phyloP scores from a whole-genome alignment of 1,140 invertebrate genomes.

The Drosophila albomicans region DNA sequence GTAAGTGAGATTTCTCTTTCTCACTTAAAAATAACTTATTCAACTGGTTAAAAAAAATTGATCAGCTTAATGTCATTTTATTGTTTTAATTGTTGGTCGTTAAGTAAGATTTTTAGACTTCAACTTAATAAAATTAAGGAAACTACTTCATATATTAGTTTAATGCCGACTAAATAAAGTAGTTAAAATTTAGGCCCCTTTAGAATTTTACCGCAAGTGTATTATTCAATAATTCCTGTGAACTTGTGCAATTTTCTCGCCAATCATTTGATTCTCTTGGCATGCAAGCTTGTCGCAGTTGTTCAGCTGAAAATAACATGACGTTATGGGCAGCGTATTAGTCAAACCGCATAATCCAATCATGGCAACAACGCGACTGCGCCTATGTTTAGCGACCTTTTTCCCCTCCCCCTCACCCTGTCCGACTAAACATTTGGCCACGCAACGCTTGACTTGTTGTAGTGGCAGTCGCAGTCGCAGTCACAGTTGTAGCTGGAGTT shows the following conservation, averaged over 20 bases:
- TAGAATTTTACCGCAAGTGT: no score
- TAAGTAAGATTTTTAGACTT: no score
- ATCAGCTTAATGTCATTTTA: no score
- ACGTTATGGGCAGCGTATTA: conserved; percentile 48
- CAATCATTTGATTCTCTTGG: neutral
- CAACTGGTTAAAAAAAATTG: no score
- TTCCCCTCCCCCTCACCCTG: conserved; percentile 6
- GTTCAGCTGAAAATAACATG: conserved; percentile 22
- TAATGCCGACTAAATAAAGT: neutral
- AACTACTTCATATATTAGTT: no score
- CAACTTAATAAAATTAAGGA: no score
- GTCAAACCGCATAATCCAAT: conserved; percentile 49
- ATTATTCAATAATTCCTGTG: conserved; percentile 1
- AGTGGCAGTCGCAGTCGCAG: neutral
- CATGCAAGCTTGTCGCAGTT: conserved; percentile 22
- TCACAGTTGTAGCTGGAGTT: conserved; percentile 13
- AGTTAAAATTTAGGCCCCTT: neutral
- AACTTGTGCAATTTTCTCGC: neutral
- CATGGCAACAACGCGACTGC: conserved; percentile 32
- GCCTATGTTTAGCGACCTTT: conserved; percentile 29
- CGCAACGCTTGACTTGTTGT: conserved; percentile 45
- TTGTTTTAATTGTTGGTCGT: no score
- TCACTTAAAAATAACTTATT: no score
- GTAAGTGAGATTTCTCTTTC: no score
- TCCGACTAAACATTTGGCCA: conserved; percentile 37